Base-by-base conservation (phyloP, 2,888 invertebrate species). In the Tenthredo scrophulariae region DNA sequence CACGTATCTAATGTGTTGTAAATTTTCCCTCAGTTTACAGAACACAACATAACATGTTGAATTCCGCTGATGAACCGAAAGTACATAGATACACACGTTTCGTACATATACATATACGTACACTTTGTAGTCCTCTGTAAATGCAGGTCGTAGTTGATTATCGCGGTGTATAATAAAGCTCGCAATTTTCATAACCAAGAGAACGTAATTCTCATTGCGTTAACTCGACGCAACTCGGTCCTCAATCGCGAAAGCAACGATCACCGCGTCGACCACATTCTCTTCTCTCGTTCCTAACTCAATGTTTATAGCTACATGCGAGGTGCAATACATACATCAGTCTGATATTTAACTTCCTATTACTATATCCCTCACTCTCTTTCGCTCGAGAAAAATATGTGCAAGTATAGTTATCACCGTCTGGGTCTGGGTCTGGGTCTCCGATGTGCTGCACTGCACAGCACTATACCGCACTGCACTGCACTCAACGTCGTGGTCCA, bases 201-300 rank as follows among this genome's bases (percentile, higher is more conserved):
- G 54, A 77, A 77, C 9, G 15, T 54, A 7, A 77, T n/a, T 40
- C 10, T 80, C 40, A 58, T 40, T 62, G 22, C 80, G 37, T 40
- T 40, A 29, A 62, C 62, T 62, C 80, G n/a, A 62, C 33, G 40
- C 22, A 40, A 46, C 62, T 50, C 54, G 33, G n/a, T 33, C 50
- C n/a, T 54, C 50, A 54, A 77, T 54, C 40, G 29, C 54, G 33
- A 77, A 77, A 18, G 77, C 29, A 54, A 77, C 54, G 77, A 77
- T 33, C 77, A 74, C 29, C 43, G n/a, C 75, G 29, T 18, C 10
- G 50, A 29, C 15, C 77, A 77, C 77, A 77, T 77, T 77, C 54
- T 54, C 46, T 33, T 18, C 33, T 77, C 46, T 50, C 46, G 29
- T 26, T 77, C 29, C 29, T 29, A 62, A 26, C 26, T 62, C 62